Percentiles rank a stretch among this genome's conserved stretches.
Conservation (phyloP, 1,140 invertebrate species). For the Homarus americanus region DNA sequence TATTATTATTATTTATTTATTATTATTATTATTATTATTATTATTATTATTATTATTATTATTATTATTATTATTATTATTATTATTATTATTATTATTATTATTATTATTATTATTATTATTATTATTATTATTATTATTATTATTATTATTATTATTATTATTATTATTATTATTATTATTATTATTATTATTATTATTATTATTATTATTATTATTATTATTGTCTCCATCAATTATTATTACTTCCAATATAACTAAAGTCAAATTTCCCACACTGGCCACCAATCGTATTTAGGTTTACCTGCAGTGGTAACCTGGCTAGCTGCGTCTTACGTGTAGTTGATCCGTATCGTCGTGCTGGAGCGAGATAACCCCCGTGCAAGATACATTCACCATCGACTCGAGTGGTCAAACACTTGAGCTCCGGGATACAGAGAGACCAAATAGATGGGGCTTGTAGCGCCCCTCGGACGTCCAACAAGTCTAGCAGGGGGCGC, state of each 20-base stretch:
- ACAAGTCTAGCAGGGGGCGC: too few relatives aligned
- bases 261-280: neutral
- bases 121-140: conserved; percentile 26
- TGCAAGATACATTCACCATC: too few relatives aligned
- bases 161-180: conserved; percentile 25
- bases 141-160: conserved; percentile 25
- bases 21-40: conserved; percentile 20
- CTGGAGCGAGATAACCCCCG: too few relatives aligned
- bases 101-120: conserved; percentile 26
- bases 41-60: neutral
- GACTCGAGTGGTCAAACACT: too few relatives aligned
- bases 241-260: neutral
- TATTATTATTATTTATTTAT: conserved; percentile 24
- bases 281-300: too few relatives aligned
- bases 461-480: too few relatives aligned
- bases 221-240: too few relatives aligned
- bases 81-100: conserved; percentile 29
- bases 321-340: too few relatives aligned
- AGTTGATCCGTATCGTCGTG: too few relatives aligned
- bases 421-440: too few relatives aligned
- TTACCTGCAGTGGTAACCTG: too few relatives aligned
- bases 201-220: conserved; percentile 16
- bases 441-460: too few relatives aligned
- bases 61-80: conserved; percentile 29
- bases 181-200: conserved; percentile 26